A percentile compares a stretch with the other conserved stretches of the same genome.
phyloP scores from a whole-genome alignment of 2,888 invertebrate genomes.

The Ashinkailepas kermadecensis region DNA sequence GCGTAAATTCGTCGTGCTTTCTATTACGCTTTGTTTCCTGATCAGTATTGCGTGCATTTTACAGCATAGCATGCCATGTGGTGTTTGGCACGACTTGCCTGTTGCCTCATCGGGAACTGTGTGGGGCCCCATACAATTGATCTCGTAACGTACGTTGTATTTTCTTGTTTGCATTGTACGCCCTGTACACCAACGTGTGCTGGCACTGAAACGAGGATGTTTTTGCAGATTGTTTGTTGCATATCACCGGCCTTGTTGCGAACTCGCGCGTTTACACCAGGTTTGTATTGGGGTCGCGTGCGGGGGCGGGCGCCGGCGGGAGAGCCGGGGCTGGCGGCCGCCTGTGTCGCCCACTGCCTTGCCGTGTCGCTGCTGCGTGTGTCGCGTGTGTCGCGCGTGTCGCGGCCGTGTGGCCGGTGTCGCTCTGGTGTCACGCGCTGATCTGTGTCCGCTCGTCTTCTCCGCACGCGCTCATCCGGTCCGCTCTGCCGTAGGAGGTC shows the following conservation, averaged over 20 bases:
- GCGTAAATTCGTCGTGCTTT: too few species aligned
- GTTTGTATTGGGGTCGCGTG: conserved; percentile 36
- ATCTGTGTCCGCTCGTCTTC: not conserved
- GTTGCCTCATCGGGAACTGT: not conserved
- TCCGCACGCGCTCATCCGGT: not conserved
- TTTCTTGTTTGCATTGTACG: not conserved
- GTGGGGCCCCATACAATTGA: too few species aligned
- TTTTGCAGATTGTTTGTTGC: conserved; percentile 35
- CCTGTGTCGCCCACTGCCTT: not conserved
- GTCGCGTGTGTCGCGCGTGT: not conserved
- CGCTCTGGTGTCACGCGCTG: not conserved
- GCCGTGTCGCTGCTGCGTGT: not conserved
- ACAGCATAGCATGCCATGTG: too few species aligned
- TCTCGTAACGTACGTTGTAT: too few species aligned
- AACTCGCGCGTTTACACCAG: conserved; percentile 38
- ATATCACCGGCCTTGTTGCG: conserved; percentile 35
- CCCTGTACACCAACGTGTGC: conserved; percentile 1
- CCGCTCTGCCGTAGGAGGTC: not conserved
- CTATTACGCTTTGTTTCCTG: too few species aligned
- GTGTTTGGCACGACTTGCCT: not conserved
- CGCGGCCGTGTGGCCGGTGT: not conserved
- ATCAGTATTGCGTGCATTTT: too few species aligned
- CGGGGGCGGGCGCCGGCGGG: not conserved
- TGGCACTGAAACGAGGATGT: conserved; percentile 38
- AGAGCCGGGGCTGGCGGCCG: not conserved